These are phyloP conservation scores for Oligia strigilis DNA, from an alignment of 2,888 invertebrate genomes.

Conservation along the genomic window DNA sequence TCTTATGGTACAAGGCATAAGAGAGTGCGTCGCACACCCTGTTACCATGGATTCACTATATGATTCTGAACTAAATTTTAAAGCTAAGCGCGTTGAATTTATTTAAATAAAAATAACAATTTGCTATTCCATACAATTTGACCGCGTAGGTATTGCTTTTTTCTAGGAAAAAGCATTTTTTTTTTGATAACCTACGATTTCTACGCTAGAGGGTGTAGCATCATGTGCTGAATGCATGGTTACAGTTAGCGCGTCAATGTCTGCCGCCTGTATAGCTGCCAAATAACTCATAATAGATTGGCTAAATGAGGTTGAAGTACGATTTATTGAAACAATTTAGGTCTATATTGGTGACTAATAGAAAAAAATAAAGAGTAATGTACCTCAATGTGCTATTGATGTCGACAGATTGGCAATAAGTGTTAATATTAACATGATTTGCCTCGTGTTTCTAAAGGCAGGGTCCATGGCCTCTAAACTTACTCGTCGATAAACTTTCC, in stretches of 20 bases:
- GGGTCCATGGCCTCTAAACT: background rate
- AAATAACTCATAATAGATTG: background rate
- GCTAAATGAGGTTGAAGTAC: background rate
- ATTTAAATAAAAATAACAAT: too few relatives aligned
- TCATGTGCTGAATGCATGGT: too few relatives aligned
- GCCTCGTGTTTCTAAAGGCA: background rate
- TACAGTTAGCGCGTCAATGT: too few relatives aligned
- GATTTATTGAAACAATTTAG: slow-evolving; percentile 44
- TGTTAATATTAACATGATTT: slow-evolving; percentile 30
- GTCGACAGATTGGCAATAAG: slow-evolving; percentile 41
- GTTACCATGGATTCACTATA: too few relatives aligned
- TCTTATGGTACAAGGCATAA: slow-evolving; percentile 47
- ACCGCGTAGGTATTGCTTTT: too few relatives aligned
- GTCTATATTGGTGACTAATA: slow-evolving; percentile 8
- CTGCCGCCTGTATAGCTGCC: too few relatives aligned
- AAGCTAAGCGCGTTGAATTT: too few relatives aligned
- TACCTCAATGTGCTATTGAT: slow-evolving; percentile 31
- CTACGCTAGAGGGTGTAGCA: too few relatives aligned
- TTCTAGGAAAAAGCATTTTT: too few relatives aligned
- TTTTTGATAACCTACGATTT: too few relatives aligned
- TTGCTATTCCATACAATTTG: too few relatives aligned
- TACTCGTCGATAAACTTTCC: background rate
- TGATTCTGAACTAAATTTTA: too few relatives aligned
- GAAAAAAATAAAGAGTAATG: background rate
- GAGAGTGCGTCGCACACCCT: slow-evolving; percentile 4